Evolutionary conservation across 1,140 invertebrate genomes (phyloP), one percentile per base, ranked within the genome.

Genomic region (Bombus haemorrhoidalis): DNA sequence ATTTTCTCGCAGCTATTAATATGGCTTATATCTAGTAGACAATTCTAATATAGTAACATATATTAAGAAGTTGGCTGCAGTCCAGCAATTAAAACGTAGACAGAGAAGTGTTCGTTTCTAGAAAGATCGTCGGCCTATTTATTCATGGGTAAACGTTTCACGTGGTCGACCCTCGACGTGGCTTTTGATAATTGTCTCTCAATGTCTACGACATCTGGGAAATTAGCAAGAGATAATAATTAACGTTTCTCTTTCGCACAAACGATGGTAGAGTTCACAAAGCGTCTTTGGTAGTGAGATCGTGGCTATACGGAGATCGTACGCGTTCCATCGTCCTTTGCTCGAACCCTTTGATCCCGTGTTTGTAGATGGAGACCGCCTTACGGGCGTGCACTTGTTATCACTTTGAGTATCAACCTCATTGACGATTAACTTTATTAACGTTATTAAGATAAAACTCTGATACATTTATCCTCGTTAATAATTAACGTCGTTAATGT

Each of bases 141-240:
- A 53, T 53, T 68, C 64, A 8, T 9, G 62, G 43, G 43, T 53
- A 28, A 28, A 69, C 78, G 39, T 34, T 47, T 22, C 62, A 37
- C 6, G 28, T 8, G 28, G 47, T 53, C 34, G 53, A 64, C 57
- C 4, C 59, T 22, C 18, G 53, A 34, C 8, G 59, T 32, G 25
- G 68, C 28, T 13, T 72, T 81, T 64, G 57, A 62, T 47, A 85
- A 72, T 80, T 80, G 59, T n/a, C 34, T 68, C 39, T 69, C 86
- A 82, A 86, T 85, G 86, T 69, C 66, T 34, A 69, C 78, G 79
- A 85, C 79, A 81, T 85, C 77, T 78, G 79, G 79, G 86, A 87
- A 90, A 90, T 90, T 82, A 90, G 86, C 62, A 75, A 82, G 74
- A 39, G 79, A 87, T 87, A 87, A 90, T 90, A 90, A 90, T 90